These are phyloP conservation scores for Dipus sagitta DNA, from an alignment of 2,797 vertebrate species.

Conservation along the genomic window DNA sequence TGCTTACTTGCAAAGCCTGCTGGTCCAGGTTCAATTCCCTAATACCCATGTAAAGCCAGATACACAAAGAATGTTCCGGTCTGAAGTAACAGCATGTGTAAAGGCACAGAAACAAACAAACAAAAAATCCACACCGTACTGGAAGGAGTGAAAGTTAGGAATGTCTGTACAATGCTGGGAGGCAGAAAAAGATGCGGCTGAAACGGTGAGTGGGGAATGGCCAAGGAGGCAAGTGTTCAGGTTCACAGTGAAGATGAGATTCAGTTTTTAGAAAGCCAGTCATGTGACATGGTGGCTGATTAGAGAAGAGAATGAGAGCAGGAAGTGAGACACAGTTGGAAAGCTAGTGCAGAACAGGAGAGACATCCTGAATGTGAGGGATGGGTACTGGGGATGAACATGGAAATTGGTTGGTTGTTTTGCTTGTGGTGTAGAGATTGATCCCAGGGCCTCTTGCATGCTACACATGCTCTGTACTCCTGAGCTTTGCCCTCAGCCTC, in stretches of 20 bases:
- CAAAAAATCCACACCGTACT: not conserved
- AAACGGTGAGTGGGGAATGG: not conserved
- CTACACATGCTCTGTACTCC: too few relatives aligned
- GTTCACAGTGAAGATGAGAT: not conserved
- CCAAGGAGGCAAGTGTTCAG: not conserved
- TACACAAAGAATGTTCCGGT: not conserved
- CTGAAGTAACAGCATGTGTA: not conserved
- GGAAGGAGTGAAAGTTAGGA: not conserved
- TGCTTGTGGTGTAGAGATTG: too few relatives aligned
- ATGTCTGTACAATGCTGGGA: slow-evolving; percentile 2
- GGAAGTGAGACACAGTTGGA: not conserved
- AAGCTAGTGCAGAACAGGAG: not conserved
- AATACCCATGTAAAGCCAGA: too few relatives aligned
- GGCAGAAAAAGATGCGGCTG: not conserved
- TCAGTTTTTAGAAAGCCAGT: slow-evolving; percentile 12
- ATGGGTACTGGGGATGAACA: not conserved
- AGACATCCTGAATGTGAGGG: not conserved
- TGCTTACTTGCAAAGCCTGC: too few relatives aligned
- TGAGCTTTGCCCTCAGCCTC: too few relatives aligned
- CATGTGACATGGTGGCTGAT: not conserved
- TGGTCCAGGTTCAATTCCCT: too few relatives aligned
- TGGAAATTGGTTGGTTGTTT: not conserved
- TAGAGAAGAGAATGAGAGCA: not conserved
- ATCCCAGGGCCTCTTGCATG: too few relatives aligned
- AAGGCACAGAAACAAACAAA: slow-evolving; percentile 6